A percentile compares a stretch with the other conserved stretches of the same genome.
These are phyloP conservation scores for Loxodonta africana DNA, from an alignment of 2,113 vertebrate genomes.

Conservation along the genomic window DNA sequence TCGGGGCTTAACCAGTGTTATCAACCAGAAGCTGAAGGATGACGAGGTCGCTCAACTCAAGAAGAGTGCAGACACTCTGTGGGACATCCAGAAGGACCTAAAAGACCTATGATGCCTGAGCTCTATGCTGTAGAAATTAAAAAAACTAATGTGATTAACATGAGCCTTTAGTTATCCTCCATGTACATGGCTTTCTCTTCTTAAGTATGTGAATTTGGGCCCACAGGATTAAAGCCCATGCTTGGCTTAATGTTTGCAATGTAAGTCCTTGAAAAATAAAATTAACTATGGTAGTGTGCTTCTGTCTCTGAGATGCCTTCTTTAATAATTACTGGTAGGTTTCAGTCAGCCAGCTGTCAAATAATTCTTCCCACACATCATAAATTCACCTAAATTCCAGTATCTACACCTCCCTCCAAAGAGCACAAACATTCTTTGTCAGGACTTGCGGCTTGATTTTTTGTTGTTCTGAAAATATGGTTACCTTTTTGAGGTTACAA, in stretches of 20 bases:
- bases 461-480: background rate
- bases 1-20: constrained; percentile 92
- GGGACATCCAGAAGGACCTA: constrained; percentile 97
- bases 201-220: constrained; percentile 71
- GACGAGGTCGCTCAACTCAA: constrained; percentile 93
- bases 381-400: background rate
- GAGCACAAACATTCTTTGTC: background rate
- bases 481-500: background rate
- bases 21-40: constrained; percentile 97
- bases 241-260: constrained; percentile 81
- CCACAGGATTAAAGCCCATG: constrained; percentile 71
- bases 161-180: constrained; percentile 50
- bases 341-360: background rate
- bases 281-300: constrained; percentile 58
- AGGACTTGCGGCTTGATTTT: background rate
- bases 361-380: background rate
- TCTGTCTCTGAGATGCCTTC: background rate
- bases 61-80: constrained; percentile 95
- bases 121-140: constrained; percentile 64
- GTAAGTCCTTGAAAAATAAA: constrained; percentile 87
- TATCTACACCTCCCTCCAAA: background rate
- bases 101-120: constrained; percentile 91
- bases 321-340: background rate
- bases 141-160: constrained; percentile 56
- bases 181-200: constrained; percentile 55